phyloP scores from a whole-genome alignment of 1,140 invertebrate species.

The Polypedilum pembai region DNA sequence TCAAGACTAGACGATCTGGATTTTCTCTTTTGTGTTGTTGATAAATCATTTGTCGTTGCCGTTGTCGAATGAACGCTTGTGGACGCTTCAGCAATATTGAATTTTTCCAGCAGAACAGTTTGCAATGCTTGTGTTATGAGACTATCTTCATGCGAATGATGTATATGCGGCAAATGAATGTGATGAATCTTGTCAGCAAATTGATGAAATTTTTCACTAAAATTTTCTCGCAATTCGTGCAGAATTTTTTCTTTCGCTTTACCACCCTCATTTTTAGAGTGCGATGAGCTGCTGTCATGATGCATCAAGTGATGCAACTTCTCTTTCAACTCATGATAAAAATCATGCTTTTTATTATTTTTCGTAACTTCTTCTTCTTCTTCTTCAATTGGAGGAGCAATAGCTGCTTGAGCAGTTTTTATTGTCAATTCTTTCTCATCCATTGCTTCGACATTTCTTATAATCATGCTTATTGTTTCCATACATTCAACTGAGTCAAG shows the following conservation, averaged over 20 bases:
- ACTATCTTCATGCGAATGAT: slow-evolving; percentile 32
- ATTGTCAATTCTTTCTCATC: slow-evolving; percentile 31
- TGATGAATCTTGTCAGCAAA: slow-evolving; percentile 31
- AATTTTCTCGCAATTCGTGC: not conserved
- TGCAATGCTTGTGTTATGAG: slow-evolving; percentile 47
- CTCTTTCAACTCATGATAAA: not conserved
- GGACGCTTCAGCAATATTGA: slow-evolving; percentile 36
- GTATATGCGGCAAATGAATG: slow-evolving; percentile 29
- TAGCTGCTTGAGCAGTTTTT: not conserved
- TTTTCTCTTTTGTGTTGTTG: slow-evolving; percentile 30
- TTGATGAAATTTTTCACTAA: slow-evolving; percentile 24
- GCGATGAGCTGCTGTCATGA: not conserved
- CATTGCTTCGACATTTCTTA: slow-evolving; percentile 46
- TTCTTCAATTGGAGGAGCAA: slow-evolving; percentile 21
- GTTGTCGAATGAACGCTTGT: slow-evolving; percentile 39
- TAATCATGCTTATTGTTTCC: slow-evolving; percentile 50
- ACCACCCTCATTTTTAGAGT: not conserved
- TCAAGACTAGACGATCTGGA: not conserved
- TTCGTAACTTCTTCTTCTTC: not conserved
- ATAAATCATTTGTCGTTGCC: slow-evolving; percentile 36
- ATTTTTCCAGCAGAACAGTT: slow-evolving; percentile 47
- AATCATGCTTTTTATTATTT: not conserved
- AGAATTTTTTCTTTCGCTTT: not conserved
- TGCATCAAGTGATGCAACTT: slow-evolving; percentile 4
- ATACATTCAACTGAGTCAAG: slow-evolving; percentile 32